Evolutionary conservation across 2,113 vertebrate species (phyloP), one percentile per base, ranked within the genome.

Genomic region (Scortum barcoo): DNA sequence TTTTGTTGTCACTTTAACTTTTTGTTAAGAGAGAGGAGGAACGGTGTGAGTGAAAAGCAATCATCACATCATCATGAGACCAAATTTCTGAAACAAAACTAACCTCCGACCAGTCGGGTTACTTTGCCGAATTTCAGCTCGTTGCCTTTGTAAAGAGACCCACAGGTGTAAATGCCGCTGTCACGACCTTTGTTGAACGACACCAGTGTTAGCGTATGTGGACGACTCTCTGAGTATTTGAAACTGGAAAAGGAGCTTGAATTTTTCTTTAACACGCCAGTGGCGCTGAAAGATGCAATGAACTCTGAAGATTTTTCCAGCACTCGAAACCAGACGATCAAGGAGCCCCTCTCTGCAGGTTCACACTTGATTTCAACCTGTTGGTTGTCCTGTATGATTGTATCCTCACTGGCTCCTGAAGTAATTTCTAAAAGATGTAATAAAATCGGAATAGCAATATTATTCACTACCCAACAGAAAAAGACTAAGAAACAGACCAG

Each of bases 91-190:
- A 63, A 51, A 38, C 7, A 4, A 20, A 82, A 58, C 89, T 84
- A 80, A 95, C 94, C 91, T 68, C 69, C 93, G 0, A 1, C 0
- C 73, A 95, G 79, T 26, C 2, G 28, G 1, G 61, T 92, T 0
- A 14, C 0, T 0, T 7, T 0, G 6, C 92, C 92, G 48, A 95
- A 95, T 0, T 0, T 0, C n/a, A 95, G 0, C 3, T 0, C 4
- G 13, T 20, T 76, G 2, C 22, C 83, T 1, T 0, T 10, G 48
- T 56, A 30, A 0, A 94, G 54, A 5, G 19, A 1, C 0, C 57
- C 88, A 36, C 95, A 95, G 83, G 4, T 1, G 78, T 96, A 96
- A 2, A 22, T 0, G 13, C 94, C 95, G 7, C 85, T 65, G 88
- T 96, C 94, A 0, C 0, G 1, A 0, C 0, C 4, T 66, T 65